Evolutionary conservation across 92 coral and sea anemone genomes (phyloP), one percentile per base, ranked within the genome.

Genomic region (Zoanthus sansibaricus): DNA sequence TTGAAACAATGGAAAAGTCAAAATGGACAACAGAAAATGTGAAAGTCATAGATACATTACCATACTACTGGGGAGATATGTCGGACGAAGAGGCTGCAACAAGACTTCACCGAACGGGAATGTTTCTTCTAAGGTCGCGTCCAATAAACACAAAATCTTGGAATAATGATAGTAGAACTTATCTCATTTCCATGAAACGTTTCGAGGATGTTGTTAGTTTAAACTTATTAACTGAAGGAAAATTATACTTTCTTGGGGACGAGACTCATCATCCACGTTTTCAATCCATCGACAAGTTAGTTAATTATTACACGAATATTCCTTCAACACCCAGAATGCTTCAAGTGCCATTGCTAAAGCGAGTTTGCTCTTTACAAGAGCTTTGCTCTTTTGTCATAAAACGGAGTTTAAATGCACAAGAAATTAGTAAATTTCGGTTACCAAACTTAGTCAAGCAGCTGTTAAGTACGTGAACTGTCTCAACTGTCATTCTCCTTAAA

Each of bases 241-340:
- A 62, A 4, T 47, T 64, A 18, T 66, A 66, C 70, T 66, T 33
- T 13, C 16, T 80, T 17, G 85, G 74, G 4, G 8, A 8, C 0
- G 85, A 80, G 20, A 80, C 61, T 21, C 85, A 80, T 6, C 75
- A 80, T 21, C 85, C 75, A 1, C 85, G 75, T 51, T 80, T 80
- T 48, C 71, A 20, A 46, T 66, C 85, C 7, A 32, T 80, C 17
- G 51, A 31, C 31, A 15, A 80, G 21, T 37, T 80, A n/a, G 48
- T 80, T 21, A 31, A 10, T 3, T 16, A 64, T 14, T 80, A 64
- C 47, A 64, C 75, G 66, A 64, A 7, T 4, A 13, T 71, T 10
- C 21, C 71, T 1, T 66, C 85, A 17, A 15, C 21, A 14, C 85
- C 44, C 4, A 66, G 61, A 25, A 80, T 80, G 85, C 52, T 80